Evolutionary conservation across 2,113 vertebrate species (phyloP).

Genomic region (Marmota monax): DNA sequence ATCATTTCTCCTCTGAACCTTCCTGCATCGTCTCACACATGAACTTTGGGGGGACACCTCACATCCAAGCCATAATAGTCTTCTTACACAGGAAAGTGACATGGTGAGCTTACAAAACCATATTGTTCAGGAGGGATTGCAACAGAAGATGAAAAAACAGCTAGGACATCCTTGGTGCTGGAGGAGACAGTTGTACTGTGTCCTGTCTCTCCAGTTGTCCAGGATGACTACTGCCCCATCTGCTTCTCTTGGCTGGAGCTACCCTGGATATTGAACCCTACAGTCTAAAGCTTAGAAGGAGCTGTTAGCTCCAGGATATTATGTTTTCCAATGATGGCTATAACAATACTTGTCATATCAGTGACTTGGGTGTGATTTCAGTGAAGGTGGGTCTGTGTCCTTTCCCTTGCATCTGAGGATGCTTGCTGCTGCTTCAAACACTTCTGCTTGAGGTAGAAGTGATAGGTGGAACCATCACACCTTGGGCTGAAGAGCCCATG

Average conservation of each 20-base stretch:
- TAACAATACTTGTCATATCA: background rate
- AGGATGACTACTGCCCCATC: background rate
- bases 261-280: background rate
- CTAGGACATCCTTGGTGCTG: no score
- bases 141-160: background rate
- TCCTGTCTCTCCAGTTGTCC: no score
- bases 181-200: background rate
- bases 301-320: background rate
- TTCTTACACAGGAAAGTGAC: background rate
- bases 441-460: no score
- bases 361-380: background rate
- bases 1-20: no score
- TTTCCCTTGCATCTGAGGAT: background rate
- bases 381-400: background rate
- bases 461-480: no score
- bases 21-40: no score
- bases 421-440: background rate
- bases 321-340: background rate
- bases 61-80: no score
- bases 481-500: background rate
- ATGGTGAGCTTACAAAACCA: background rate
- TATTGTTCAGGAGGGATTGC: background rate
- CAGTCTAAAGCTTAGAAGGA: background rate
- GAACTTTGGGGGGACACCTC: no score
- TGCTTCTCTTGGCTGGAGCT: background rate